phyloP scores from a whole-genome alignment of 2,797 vertebrate species.

The Myoxocephalus aenaeus region DNA sequence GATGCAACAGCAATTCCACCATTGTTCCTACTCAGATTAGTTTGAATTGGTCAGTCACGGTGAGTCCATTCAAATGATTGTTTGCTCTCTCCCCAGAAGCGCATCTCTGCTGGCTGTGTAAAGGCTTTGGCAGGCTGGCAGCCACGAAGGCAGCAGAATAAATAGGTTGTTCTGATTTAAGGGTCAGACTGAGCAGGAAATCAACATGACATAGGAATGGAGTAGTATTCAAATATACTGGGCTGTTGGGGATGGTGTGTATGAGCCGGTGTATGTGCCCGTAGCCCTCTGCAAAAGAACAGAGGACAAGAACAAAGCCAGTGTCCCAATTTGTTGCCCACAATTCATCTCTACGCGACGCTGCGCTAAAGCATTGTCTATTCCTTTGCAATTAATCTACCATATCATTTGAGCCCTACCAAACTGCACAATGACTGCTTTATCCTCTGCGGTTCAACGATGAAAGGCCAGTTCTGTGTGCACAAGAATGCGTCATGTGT shows the following conservation, averaged over 20 bases:
- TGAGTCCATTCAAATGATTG: constrained; percentile 71
- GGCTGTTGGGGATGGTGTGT: constrained; percentile 27
- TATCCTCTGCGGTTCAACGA: constrained; percentile 30
- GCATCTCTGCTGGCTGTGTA: constrained; percentile 52
- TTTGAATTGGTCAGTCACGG: constrained; percentile 60
- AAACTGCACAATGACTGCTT: constrained; percentile 48
- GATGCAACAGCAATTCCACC: constrained; percentile 37
- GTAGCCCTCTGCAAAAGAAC: constrained; percentile 33
- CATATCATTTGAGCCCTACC: constrained; percentile 42
- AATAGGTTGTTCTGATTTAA: constrained; percentile 61
- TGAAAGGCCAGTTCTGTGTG: constrained; percentile 25
- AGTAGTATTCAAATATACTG: constrained; percentile 57
- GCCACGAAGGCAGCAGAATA: constrained; percentile 51
- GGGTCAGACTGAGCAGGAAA: constrained; percentile 71
- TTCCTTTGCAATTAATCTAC: constrained; percentile 63
- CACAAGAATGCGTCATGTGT: background rate
- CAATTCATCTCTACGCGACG: constrained; percentile 31
- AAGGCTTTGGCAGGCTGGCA: constrained; percentile 65
- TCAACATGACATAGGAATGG: constrained; percentile 71
- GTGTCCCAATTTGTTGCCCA: constrained; percentile 49
- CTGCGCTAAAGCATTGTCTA: background rate
- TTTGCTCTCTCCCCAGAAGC: constrained; percentile 52
- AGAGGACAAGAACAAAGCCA: constrained; percentile 39
- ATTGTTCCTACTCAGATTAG: constrained; percentile 53
- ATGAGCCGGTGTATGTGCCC: constrained; percentile 18